Evolutionary conservation across 2,888 invertebrate genomes (phyloP).

Genomic region (Drosophila monieri): DNA sequence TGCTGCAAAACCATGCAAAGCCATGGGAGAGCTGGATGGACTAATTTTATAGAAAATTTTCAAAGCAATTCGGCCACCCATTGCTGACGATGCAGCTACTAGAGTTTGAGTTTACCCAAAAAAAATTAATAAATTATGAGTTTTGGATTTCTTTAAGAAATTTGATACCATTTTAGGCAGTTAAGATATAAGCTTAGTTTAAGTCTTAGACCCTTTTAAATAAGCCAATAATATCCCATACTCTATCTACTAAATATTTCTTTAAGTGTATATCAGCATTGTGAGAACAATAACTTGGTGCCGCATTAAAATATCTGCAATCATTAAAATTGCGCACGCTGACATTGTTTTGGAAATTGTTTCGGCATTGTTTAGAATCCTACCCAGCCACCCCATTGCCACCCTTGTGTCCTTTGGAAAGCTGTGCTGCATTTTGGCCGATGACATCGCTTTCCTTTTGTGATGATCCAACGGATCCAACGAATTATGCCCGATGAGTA

Average conservation of each 20-base stretch:
- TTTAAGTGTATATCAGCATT: conserved; percentile 40
- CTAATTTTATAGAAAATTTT: conserved; percentile 27
- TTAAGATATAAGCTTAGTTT: not conserved
- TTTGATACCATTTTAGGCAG: not conserved
- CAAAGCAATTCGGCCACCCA: conserved; percentile 34
- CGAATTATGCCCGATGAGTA: conserved; percentile 59
- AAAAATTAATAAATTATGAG: not conserved
- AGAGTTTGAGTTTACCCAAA: conserved; percentile 8
- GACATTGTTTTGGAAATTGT: conserved; percentile 71
- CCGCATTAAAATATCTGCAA: conserved; percentile 81
- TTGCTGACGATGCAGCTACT: conserved; percentile 37
- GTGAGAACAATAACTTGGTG: conserved; percentile 73
- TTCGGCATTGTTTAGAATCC: conserved; percentile 63
- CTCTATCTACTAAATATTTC: not conserved
- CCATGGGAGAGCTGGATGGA: conserved; percentile 21
- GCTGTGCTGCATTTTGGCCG: conserved; percentile 37
- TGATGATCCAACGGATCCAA: conserved; percentile 50
- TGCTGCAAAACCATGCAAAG: conserved; percentile 32
- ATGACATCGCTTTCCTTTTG: conserved; percentile 55
- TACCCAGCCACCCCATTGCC: not conserved
- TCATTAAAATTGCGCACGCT: conserved; percentile 79
- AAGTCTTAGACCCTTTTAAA: not conserved
- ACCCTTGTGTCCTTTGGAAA: not conserved
- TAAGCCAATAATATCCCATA: not conserved
- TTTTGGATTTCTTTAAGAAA: not conserved